Conservation (phyloP, 2,113 vertebrate genomes). For the Murina feae region DNA sequence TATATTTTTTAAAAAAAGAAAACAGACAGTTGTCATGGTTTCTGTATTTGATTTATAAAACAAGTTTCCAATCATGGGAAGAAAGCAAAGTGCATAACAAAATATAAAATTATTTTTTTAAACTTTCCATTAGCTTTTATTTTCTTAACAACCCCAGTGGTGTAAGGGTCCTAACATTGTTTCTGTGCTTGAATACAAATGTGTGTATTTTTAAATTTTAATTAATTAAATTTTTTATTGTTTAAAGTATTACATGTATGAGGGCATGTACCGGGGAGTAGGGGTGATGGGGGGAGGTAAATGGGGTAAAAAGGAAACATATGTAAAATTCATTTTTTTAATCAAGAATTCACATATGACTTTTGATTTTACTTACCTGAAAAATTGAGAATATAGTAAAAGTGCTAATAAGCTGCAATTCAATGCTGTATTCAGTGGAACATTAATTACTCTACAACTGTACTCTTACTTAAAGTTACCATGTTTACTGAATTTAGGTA, state of each 20-base stretch:
- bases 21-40: slow-evolving; percentile 64
- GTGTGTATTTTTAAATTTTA: too few species aligned
- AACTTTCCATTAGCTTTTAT: too few species aligned
- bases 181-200: too few species aligned
- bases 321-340: slow-evolving; percentile 58
- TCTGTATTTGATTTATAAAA: slow-evolving; percentile 67
- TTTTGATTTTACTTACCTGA: slow-evolving; percentile 72
- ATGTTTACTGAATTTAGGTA: slow-evolving; percentile 61
- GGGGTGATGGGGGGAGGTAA: too few species aligned
- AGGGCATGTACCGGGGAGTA: too few species aligned
- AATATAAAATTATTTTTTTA: slow-evolving; percentile 70
- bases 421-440: slow-evolving; percentile 31
- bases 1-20: too few species aligned
- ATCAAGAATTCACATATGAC: slow-evolving; percentile 72
- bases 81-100: slow-evolving; percentile 60
- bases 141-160: too few species aligned
- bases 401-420: slow-evolving; percentile 70
- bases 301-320: too few species aligned
- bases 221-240: too few species aligned
- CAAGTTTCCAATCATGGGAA: slow-evolving; percentile 69
- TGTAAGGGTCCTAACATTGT: too few species aligned
- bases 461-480: slow-evolving; percentile 46
- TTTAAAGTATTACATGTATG: too few species aligned
- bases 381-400: slow-evolving; percentile 67
- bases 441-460: slow-evolving; percentile 61